phyloP scores from a whole-genome alignment of 2,888 invertebrate genomes.

The Strigamia maritima region DNA sequence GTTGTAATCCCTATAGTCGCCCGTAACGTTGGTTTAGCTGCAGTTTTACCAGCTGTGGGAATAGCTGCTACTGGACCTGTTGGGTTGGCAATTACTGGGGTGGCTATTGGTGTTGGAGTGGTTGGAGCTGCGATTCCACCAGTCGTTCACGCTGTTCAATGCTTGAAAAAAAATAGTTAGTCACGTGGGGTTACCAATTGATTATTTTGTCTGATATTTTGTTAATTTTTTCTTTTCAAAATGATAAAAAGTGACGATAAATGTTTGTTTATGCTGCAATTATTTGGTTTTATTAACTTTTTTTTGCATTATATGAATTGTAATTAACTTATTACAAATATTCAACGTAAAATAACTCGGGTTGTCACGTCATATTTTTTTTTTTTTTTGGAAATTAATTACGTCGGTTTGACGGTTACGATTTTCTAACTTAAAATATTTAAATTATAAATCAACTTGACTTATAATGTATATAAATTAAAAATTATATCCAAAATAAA shows the following conservation, averaged over 20 bases:
- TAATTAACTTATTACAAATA: conserved; percentile 5
- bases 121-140: neutral
- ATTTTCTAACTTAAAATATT: too few relatives aligned
- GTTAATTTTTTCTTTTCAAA: too few relatives aligned
- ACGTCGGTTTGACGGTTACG: conserved; percentile 16
- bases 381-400: conserved; percentile 4
- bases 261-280: conserved; percentile 1
- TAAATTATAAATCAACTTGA: too few relatives aligned
- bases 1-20: neutral
- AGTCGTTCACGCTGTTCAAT: neutral
- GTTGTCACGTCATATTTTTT: neutral
- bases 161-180: neutral
- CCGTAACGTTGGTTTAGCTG: neutral
- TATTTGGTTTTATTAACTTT: neutral
- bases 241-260: too few relatives aligned
- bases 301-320: neutral
- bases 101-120: neutral
- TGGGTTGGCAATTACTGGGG: neutral
- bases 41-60: neutral
- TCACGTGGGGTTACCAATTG: neutral
- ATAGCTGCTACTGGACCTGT: neutral
- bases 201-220: too few relatives aligned
- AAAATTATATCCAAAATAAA: conserved; percentile 22
- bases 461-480: neutral
- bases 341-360: conserved; percentile 24